phyloP scores from a whole-genome alignment of 2,797 vertebrate species.

The Neoniphon sammara region DNA sequence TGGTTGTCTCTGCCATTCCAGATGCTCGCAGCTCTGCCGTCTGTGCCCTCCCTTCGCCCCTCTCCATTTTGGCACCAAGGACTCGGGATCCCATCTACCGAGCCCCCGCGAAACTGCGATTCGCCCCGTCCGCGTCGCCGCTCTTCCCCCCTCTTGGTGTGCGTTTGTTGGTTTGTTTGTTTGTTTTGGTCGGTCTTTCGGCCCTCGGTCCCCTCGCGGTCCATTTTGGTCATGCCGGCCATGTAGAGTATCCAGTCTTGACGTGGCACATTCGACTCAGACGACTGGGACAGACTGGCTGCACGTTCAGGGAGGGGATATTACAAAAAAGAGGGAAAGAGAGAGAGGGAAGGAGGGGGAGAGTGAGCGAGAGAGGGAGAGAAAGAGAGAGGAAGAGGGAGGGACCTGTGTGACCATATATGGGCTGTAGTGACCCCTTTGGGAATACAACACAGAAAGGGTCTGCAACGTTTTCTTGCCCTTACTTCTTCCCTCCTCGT shows the following conservation, averaged over 20 bases:
- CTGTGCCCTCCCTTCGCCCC: constrained; percentile 72
- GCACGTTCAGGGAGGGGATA: constrained; percentile 97
- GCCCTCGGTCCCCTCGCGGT: constrained; percentile 67
- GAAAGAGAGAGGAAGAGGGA: constrained; percentile 88
- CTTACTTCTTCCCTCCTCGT: constrained; percentile 48
- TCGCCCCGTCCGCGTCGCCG: constrained; percentile 44
- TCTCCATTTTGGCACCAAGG: constrained; percentile 66
- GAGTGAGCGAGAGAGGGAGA: constrained; percentile 53
- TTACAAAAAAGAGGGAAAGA: constrained; percentile 81
- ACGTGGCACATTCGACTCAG: constrained; percentile 99
- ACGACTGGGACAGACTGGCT: constrained; percentile 95
- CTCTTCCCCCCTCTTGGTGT: constrained; percentile 24
- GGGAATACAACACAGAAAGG: constrained; percentile 84
- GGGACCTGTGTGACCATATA: constrained; percentile 95
- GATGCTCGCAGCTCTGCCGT: constrained; percentile 62
- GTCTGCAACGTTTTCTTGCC: constrained; percentile 86
- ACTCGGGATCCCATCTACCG: constrained; percentile 74
- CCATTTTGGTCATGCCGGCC: constrained; percentile 78
- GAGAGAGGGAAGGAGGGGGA: constrained; percentile 84
- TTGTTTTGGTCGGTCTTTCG: constrained; percentile 66
- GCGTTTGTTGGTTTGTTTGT: constrained; percentile 61
- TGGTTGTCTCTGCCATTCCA: constrained; percentile 72
- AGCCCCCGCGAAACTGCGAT: constrained; percentile 43
- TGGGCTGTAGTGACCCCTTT: constrained; percentile 93
- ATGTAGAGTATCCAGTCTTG: constrained; percentile 97